A percentile compares a stretch with the other conserved stretches of the same genome.
phyloP scores from a whole-genome alignment of 2,113 vertebrate genomes.

The Aldabrachelys gigantea region DNA sequence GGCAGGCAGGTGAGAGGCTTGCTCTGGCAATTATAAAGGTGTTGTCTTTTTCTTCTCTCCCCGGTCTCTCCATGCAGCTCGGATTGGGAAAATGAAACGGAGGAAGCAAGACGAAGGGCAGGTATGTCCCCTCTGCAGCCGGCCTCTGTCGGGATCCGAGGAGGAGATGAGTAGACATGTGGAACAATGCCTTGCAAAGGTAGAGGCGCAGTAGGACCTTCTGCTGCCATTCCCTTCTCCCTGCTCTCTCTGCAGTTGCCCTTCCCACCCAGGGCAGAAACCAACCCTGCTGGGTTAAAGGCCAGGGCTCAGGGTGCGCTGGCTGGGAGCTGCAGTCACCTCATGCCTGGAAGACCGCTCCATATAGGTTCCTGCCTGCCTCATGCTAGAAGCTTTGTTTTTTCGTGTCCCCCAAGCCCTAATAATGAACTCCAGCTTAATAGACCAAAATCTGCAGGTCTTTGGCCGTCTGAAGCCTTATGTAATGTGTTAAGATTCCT shows the following conservation, averaged over 20 bases:
- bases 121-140: conserved; percentile 99
- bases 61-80: conserved; percentile 85
- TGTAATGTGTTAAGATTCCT: neutral
- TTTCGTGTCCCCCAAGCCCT: neutral
- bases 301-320: neutral
- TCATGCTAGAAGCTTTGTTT: conserved; percentile 13
- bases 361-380: conserved; percentile 4
- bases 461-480: neutral
- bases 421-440: neutral
- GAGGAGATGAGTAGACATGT: conserved; percentile 99
- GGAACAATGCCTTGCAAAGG: conserved; percentile 99
- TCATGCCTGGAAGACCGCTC: conserved; percentile 29
- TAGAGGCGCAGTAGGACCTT: conserved; percentile 83
- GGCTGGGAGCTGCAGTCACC: conserved; percentile 34
- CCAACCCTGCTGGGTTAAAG: conserved; percentile 62
- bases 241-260: conserved; percentile 29
- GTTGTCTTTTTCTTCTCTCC: conserved; percentile 49
- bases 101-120: conserved; percentile 99
- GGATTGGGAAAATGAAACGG: conserved; percentile 99
- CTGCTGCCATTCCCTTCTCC: conserved; percentile 64
- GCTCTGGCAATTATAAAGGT: neutral
- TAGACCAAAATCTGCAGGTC: neutral
- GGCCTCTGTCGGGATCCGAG: conserved; percentile 97
- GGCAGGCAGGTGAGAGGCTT: neutral
- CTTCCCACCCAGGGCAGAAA: conserved; percentile 32